These are phyloP conservation scores for Amblyteles armatorius DNA, from an alignment of 2,888 invertebrate genomes.

Conservation along the genomic window DNA sequence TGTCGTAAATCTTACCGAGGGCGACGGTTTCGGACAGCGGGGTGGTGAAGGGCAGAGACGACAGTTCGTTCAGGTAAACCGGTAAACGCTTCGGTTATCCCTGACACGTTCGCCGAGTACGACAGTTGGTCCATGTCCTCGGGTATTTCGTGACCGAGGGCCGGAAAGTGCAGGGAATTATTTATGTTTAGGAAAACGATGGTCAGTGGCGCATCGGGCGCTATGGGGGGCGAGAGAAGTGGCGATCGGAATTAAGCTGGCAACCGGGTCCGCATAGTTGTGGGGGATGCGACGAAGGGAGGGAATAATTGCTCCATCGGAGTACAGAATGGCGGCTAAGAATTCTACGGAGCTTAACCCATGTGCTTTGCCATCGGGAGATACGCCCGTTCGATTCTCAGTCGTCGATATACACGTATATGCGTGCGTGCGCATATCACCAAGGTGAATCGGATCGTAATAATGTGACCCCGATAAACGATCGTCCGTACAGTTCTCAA, in stretches of 20 bases:
- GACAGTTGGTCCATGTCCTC: conserved; percentile 35
- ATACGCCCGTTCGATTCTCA: too few relatives aligned
- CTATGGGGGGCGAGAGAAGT: conserved; percentile 10
- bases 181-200: conserved; percentile 28
- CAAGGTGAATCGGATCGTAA: conserved; percentile 42
- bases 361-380: too few relatives aligned
- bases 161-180: conserved; percentile 39
- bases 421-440: conserved; percentile 30
- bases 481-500: background rate
- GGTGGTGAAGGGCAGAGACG: background rate
- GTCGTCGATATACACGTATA: too few relatives aligned
- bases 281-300: background rate
- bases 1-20: conserved; percentile 59
- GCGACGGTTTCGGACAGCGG: background rate
- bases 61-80: conserved; percentile 29
- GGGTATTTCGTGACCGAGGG: background rate
- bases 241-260: conserved; percentile 5
- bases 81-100: conserved; percentile 16
- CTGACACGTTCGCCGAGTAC: conserved; percentile 14
- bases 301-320: conserved; percentile 55
- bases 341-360: too few relatives aligned
- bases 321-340: background rate
- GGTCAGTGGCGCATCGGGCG: conserved; percentile 19
- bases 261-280: background rate
- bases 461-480: conserved; percentile 30